Base-by-base conservation (phyloP, 2,113 vertebrate genomes). In the Ivindomyrus marchei region DNA sequence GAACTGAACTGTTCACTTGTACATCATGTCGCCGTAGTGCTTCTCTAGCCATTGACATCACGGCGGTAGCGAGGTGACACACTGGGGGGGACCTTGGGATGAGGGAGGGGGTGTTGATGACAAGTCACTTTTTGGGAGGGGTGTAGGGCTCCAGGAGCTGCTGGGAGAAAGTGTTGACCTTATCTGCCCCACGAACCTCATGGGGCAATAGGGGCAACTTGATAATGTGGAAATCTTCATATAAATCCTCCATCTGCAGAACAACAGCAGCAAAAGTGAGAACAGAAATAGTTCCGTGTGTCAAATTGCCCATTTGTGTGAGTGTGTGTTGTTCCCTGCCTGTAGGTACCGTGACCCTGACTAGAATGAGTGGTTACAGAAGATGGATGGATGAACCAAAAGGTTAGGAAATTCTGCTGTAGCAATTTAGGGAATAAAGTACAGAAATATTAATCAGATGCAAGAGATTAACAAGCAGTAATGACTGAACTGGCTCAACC, bases 201-300 rank as follows among this genome's bases (percentile, higher is more conserved):
- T 98, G 98, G 87, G 97, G 97, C 90, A 98, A 95, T 91, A 98
- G 95, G 0, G 98, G 98, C 92, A 98, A 94, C 94, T 98, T 98
- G 90, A 98, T 95, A 93, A 98, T 98, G 94, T 98, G 98, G 94
- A 98, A 98, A 93, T 98, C 97, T 95, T 98, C 98, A 62, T 98
- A 98, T 36, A 98, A 96, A 92, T 98, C 98, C 91, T 98, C 98
- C 98, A 98, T 98, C 98, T 98, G 94, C 56, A 85, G 56, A 5
- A 89, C 1, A 91, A 7, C 88, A 27, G 11, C 3, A n/a, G 31
- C 31, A 19, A 8, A 42, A 45, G 45, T 42, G 6, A 27, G 83
- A n/a, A 49, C 31, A 24, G 45, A 21, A 8, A 42, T 1, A 19
- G 74, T 49, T 49, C 47, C 9, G 0, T 49, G 47, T 49, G 47